Base-by-base conservation (phyloP, 2,113 vertebrate genomes). In the Rhea pennata region DNA sequence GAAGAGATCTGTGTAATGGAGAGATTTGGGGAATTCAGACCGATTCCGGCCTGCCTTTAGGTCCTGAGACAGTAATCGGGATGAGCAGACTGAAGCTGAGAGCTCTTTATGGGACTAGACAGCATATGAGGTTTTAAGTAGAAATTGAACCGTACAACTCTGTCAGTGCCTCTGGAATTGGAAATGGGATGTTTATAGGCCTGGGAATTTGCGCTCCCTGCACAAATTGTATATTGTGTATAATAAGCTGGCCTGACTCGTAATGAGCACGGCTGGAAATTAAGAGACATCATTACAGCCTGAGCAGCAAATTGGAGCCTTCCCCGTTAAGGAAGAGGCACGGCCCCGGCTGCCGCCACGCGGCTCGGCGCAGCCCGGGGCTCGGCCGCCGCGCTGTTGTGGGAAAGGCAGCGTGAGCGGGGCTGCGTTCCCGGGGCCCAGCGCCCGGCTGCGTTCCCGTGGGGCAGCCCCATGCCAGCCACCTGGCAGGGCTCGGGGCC, bases 1-100 rank as follows among this genome's bases (percentile, higher is more conserved):
- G 96, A 93, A 90, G 93, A 92, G 95, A 93, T 92, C 91, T 95
- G 65, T 86, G 87, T 94, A 95, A 95, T 96, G 94, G 95, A 95
- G 96, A 96, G 85, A 95, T 96, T 91, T 91, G 87, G 91, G 88
- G 87, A 89, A 95, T 90, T 96, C 91, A 90, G 69, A 8, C 84
- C 54, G 85, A 93, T 91, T 95, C 93, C 84, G 85, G 89, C 82
- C 81, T 87, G 94, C 62, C 82, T 97, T 83, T 31, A 83, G 82
- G 87, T 95, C 80, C 92, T 84, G 81, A 96, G 91, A 96, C 94
- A 91, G 77, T 96, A 93, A 96, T 94, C 89, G 78, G 91, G 95
- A 92, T 27, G 90, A 97, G 87, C 95, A 95, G 93, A 90, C 6
- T 74, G 90, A 96, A 96, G 93, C 83, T 3, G 1, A 69, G 82